Conservation (phyloP, 2,113 vertebrate species). For the Crotalus helleri region DNA sequence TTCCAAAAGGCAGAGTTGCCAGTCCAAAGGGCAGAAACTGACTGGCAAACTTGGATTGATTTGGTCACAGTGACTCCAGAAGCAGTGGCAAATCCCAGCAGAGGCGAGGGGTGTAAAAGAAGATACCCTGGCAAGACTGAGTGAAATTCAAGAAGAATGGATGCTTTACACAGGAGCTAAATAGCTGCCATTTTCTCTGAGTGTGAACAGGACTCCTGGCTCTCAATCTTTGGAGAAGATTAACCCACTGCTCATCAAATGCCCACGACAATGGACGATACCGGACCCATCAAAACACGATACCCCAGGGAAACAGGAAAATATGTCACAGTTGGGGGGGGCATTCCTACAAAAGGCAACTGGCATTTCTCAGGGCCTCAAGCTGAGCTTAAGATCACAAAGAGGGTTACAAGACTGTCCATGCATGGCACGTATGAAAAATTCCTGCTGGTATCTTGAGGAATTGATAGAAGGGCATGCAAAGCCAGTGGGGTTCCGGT, state of each 20-base stretch:
- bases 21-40: conserved; percentile 35
- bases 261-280: too few species aligned
- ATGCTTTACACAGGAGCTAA: conserved; percentile 16
- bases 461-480: neutral
- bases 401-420: too few species aligned
- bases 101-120: neutral
- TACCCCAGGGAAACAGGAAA: too few species aligned
- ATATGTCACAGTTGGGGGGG: neutral
- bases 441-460: neutral
- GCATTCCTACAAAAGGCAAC: neutral
- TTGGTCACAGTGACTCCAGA: conserved; percentile 68
- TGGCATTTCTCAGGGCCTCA: neutral
- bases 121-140: neutral
- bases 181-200: accelerated
- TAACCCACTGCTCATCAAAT: neutral
- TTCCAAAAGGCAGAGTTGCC: neutral
- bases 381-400: neutral
- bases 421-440: neutral
- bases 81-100: conserved; percentile 45
- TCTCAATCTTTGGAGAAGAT: too few species aligned
- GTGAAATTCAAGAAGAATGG: neutral
- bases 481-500: neutral
- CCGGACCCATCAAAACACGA: neutral
- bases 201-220: neutral
- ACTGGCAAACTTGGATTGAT: conserved; percentile 68